A percentile compares a stretch with the other conserved stretches of the same genome.
Evolutionary conservation across 1,140 invertebrate genomes (phyloP).

Genomic region (Drosophila ironensis): DNA sequence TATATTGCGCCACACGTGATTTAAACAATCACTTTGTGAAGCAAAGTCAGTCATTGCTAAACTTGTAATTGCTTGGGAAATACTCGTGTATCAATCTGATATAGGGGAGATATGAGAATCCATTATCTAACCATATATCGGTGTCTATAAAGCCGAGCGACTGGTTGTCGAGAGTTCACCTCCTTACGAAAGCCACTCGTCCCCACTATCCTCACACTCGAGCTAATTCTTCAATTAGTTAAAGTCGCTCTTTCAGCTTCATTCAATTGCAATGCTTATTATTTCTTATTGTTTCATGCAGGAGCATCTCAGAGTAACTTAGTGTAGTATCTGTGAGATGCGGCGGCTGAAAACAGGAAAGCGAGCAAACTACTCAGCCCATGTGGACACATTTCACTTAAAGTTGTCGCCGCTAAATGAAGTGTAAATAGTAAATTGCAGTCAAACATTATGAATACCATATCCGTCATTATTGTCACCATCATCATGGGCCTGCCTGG

Average conservation of each 20-base stretch:
- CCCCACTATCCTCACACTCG: slow-evolving; percentile 33
- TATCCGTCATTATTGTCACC: slow-evolving; percentile 30
- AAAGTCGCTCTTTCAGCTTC: slow-evolving; percentile 32
- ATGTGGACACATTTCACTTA: slow-evolving; percentile 79
- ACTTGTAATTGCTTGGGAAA: no score
- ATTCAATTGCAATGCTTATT: slow-evolving; percentile 43
- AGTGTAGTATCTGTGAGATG: slow-evolving; percentile 44
- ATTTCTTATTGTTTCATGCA: slow-evolving; percentile 33
- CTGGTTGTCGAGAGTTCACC: no score
- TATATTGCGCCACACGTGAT: slow-evolving; percentile 35
- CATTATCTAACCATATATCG: no score
- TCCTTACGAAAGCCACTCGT: slow-evolving; percentile 48
- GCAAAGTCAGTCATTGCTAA: background rate
- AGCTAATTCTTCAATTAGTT: slow-evolving; percentile 66
- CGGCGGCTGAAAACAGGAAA: slow-evolving; percentile 22
- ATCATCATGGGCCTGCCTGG: slow-evolving; percentile 5
- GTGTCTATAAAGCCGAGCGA: no score
- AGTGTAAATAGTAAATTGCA: slow-evolving; percentile 80
- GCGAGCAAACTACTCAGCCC: slow-evolving; percentile 53
- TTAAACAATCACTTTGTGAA: no score
- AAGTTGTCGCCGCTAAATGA: slow-evolving; percentile 77
- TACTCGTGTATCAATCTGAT: no score
- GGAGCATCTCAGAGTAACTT: slow-evolving; percentile 1
- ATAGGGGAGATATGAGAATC: no score
- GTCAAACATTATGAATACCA: slow-evolving; percentile 75